phyloP scores from a whole-genome alignment of 2,113 vertebrate genomes.

The Oryzias curvinotus region DNA sequence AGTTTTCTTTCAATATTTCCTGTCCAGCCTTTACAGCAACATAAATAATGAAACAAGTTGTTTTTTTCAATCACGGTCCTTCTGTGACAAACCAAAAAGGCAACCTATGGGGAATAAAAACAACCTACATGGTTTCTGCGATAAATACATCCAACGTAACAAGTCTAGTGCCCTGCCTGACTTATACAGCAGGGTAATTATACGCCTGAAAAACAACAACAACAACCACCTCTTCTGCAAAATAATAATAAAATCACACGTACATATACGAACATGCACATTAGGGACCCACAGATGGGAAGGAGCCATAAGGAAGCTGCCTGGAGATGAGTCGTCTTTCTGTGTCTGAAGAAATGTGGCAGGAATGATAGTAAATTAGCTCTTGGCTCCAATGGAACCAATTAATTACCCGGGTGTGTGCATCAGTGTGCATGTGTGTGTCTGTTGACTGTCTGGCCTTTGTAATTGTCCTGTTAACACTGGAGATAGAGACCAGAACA shows the following conservation, averaged over 20 bases:
- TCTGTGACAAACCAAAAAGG: conserved; percentile 27
- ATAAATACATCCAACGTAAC: conserved; percentile 66
- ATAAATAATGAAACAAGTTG: background rate
- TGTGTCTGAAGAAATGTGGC: conserved; percentile 58
- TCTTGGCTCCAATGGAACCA: conserved; percentile 73
- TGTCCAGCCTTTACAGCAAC: conserved; percentile 5
- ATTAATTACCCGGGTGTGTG: conserved; percentile 72
- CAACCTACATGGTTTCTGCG: conserved; percentile 37
- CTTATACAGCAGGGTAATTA: conserved; percentile 66
- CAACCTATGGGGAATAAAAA: conserved; percentile 10
- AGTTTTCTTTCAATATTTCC: background rate
- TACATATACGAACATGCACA: conserved; percentile 19
- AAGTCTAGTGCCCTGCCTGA: conserved; percentile 53
- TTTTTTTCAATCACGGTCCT: background rate
- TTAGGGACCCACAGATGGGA: conserved; percentile 33
- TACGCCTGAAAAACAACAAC: conserved; percentile 59
- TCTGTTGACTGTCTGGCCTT: conserved; percentile 45
- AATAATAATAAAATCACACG: conserved; percentile 2
- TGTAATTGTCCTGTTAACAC: conserved; percentile 63
- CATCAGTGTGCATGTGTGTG: conserved; percentile 21
- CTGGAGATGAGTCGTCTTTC: conserved; percentile 42
- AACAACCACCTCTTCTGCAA: conserved; percentile 31
- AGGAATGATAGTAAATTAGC: conserved; percentile 70
- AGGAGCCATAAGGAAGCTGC: conserved; percentile 39
- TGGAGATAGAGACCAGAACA: conserved; percentile 39